These are phyloP conservation scores for Sebastiscus albofasciatus DNA, from an alignment of 2,797 vertebrate genomes.

Conservation along the genomic window DNA sequence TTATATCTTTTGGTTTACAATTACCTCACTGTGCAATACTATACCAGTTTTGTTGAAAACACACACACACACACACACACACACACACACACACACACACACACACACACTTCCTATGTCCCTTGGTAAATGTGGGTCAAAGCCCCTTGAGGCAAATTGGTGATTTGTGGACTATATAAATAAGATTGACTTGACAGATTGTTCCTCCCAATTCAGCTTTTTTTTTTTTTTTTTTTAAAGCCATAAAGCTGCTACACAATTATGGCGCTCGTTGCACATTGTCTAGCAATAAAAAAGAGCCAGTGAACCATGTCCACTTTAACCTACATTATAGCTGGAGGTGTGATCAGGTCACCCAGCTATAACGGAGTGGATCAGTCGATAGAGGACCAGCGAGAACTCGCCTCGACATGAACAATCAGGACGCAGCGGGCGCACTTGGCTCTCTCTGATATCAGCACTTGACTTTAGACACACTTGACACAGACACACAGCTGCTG, in stretches of 20 bases:
- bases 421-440: constrained; percentile 13
- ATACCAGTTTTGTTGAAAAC: neutral
- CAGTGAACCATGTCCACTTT: constrained; percentile 33
- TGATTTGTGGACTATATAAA: neutral
- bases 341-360: constrained; percentile 43
- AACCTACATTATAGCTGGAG: constrained; percentile 46
- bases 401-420: constrained; percentile 22
- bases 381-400: constrained; percentile 36
- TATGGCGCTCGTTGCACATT: constrained; percentile 19
- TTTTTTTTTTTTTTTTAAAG: neutral
- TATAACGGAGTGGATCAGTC: neutral
- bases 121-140: neutral
- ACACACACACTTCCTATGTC: too few relatives aligned
- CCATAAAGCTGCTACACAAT: neutral
- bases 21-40: neutral
- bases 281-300: constrained; percentile 26
- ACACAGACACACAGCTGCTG: constrained; percentile 2
- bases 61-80: neutral
- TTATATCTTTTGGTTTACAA: neutral
- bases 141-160: neutral
- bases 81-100: neutral
- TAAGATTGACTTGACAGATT: neutral
- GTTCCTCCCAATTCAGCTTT: neutral
- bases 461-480: constrained; percentile 43
- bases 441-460: constrained; percentile 10